Evolutionary conservation across 1,140 invertebrate genomes (phyloP), one percentile per base, ranked within the genome.

Genomic region (Zaprionus tsacasi): DNA sequence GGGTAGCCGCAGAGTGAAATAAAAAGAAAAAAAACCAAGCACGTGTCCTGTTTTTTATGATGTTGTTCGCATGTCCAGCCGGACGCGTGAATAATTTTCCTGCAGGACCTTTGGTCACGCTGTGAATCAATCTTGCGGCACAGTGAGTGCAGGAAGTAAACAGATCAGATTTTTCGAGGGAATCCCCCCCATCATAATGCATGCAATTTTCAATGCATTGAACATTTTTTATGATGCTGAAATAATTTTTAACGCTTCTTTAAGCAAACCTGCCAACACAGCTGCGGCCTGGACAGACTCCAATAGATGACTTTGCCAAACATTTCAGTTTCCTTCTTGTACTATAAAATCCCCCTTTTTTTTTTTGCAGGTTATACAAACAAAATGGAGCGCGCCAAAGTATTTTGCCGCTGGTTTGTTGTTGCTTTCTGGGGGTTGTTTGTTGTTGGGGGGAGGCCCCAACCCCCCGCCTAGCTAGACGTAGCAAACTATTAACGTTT

Each of bases 61-160:
- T 76, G 60, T 56, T 70, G 79, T 66, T 82, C 70, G 79, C 83
- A 87, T 88, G 83, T 88, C 65, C 83, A 57, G 67, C 59, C 70
- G 79, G 85, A 88, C 66, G 85, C 83, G 85, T 88, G 83, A 89
- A 88, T 88, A 88, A 83, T 88, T 78, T 78, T 81, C 57, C 64
- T 81, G 80, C 83, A 80, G 78, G 83, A 88, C 83, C 83, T 88
- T 88, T 88, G 87, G 88, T 88, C 87, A 91, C 72, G 87, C 87
- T 91, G 88, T 91, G 87, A 91, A 91, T 91, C 87, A 91, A 91
- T 91, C 87, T 91, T 91, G 82, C 75, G 78, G 82, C 71, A 60
- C 64, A 55, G 21, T 15, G 17, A 10, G 15, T 21, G 79, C 72
- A 79, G 82, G 76, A 88, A 73, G 79, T 80, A 74, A 79, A 88